Percentiles rank a stretch among this genome's conserved stretches.
Evolutionary conservation across 2,888 invertebrate genomes (phyloP).

Genomic region (Harpalus rubripes): DNA sequence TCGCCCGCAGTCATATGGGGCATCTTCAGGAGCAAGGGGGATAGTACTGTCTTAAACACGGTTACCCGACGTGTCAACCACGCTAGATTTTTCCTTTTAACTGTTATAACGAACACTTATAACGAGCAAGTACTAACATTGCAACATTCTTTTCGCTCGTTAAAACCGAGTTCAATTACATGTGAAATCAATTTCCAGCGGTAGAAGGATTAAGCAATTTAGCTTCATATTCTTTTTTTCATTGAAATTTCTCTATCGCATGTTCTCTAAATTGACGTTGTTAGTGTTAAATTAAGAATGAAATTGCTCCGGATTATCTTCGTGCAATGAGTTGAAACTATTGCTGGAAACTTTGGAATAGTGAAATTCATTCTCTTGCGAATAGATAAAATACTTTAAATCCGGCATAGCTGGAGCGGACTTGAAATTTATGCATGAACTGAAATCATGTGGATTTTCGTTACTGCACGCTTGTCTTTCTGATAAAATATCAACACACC

Average conservation of each 20-base stretch:
- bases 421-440: slow-evolving; percentile 42
- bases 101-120: no score
- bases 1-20: no score
- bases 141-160: no score
- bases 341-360: slow-evolving; percentile 39
- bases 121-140: no score
- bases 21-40: no score
- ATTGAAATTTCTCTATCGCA: background rate
- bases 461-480: slow-evolving; percentile 18
- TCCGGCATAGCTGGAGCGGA: slow-evolving; percentile 13
- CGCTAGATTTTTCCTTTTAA: no score
- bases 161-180: no score
- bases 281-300: slow-evolving; percentile 11
- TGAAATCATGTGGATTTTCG: slow-evolving; percentile 36
- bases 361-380: slow-evolving; percentile 28
- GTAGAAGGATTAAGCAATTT: background rate
- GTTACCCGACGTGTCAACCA: no score
- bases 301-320: slow-evolving; percentile 14
- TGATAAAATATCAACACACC: slow-evolving; percentile 21
- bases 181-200: background rate
- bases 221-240: background rate
- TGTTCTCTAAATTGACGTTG: slow-evolving; percentile 5
- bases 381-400: slow-evolving; percentile 34
- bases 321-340: slow-evolving; percentile 25
- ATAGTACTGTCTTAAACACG: no score